These are phyloP conservation scores for Rhagologus leucostigma DNA, from an alignment of 2,113 vertebrate genomes.

Conservation along the genomic window DNA sequence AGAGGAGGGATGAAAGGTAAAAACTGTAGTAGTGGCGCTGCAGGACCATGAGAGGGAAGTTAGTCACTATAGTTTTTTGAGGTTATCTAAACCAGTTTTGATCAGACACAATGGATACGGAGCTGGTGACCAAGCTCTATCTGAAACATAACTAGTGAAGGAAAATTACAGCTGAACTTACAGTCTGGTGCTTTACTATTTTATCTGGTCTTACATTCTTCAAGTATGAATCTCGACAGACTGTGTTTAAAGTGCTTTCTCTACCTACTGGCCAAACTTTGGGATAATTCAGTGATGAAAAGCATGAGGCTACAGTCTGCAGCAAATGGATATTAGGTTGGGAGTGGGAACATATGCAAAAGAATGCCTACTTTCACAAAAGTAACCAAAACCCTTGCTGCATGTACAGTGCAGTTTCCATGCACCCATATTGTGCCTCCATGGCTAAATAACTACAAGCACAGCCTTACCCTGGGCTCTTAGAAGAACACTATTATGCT, in stretches of 20 bases:
- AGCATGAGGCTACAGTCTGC: background rate
- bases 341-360: background rate
- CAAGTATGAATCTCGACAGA: background rate
- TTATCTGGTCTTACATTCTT: background rate
- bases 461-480: background rate
- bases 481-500: background rate
- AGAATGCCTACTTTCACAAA: background rate
- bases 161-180: background rate
- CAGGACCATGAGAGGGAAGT: background rate
- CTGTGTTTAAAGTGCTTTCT: background rate
- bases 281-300: background rate
- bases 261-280: background rate
- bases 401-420: background rate
- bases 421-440: background rate
- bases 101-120: background rate
- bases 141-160: background rate
- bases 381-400: background rate
- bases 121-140: background rate
- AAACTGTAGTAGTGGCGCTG: background rate
- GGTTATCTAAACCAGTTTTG: background rate
- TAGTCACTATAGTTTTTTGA: background rate
- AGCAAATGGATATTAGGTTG: background rate
- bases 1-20: background rate
- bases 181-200: background rate
- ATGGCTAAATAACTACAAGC: background rate